Base-by-base conservation (phyloP, 2,888 invertebrate genomes). In the Eilema depressum region DNA sequence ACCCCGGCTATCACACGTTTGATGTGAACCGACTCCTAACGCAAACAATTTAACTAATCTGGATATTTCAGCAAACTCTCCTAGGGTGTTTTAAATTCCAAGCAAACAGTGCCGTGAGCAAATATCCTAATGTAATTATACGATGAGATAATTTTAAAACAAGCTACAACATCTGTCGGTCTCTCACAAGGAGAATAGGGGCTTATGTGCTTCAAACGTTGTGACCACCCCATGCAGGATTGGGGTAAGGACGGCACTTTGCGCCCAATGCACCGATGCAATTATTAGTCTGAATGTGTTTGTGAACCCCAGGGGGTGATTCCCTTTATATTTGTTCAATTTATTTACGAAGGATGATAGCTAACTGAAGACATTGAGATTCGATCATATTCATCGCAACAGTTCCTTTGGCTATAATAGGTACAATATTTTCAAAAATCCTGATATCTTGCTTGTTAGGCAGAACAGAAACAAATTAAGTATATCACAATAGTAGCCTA, bases 271-370 rank as follows among this genome's bases (percentile, higher is more conserved):
- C 70, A 61, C 61, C 33, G 47, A 64, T 60, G 69, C 64, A 69
- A 70, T 70, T 70, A 70, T 66, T 56, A 60, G 53, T 0, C 61
- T 56, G 53, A 66, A 66, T 70, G 60, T 65, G 59, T 65, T 69
- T 65, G 64, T 60, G n/a, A 53, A 25, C 53, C 63, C 61, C 30
- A 53, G 60, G 56, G 64, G n/a, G 33, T 41, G 26, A 61, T 64
- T 28, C 25, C n/a, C 20, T 1, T n/a, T 20, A n/a, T 53, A 56
- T 28, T 33, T 57, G 63, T 56, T 17, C 56, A 57, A 59, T 68
- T 60, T 26, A 26, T 60, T 11, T n/a, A 33, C n/a, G 8, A 33
- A 30, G 20, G 28, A 23, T 25, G 12, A 25, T 25, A 26, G 57
- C 57, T 0, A 10, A 53, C 53, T 53, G 33, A 11, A 37, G 33